Evolutionary conservation across 2,113 vertebrate species (phyloP).

Genomic region (Chionomys nivalis): DNA sequence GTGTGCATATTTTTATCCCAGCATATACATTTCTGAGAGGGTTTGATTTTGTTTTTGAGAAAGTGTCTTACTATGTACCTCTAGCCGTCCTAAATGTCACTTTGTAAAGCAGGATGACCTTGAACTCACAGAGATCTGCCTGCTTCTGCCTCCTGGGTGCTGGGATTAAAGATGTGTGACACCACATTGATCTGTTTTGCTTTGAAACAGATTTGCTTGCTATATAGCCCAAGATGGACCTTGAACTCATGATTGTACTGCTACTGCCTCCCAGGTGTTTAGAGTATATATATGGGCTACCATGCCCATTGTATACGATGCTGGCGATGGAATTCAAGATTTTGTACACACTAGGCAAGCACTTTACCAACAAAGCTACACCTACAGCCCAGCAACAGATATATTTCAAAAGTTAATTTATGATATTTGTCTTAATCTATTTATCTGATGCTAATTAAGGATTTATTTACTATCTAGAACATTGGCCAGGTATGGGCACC

Average conservation of each 20-base stretch:
- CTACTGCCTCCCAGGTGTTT: not conserved
- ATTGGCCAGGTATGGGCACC: not conserved
- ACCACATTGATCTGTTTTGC: not conserved
- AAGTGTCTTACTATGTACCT: not conserved
- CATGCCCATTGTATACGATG: not conserved
- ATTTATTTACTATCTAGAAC: not conserved
- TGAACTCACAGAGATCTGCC: not conserved
- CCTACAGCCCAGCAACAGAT: not conserved
- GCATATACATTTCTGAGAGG: not conserved
- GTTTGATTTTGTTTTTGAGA: not conserved
- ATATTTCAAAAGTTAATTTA: not conserved
- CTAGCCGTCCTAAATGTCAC: not conserved
- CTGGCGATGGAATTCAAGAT: not conserved
- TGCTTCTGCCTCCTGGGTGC: not conserved
- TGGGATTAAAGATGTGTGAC: not conserved
- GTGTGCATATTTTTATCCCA: not conserved
- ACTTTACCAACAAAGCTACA: not conserved
- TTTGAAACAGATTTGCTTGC: not conserved
- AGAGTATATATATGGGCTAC: not conserved
- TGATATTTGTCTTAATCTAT: not conserved
- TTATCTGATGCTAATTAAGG: not conserved
- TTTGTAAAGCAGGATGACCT: not conserved
- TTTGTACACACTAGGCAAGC: not conserved
- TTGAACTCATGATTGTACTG: not conserved
- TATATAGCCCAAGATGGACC: not conserved